Base-by-base conservation (phyloP, 1,140 invertebrate species). In the Penaeus indicus region DNA sequence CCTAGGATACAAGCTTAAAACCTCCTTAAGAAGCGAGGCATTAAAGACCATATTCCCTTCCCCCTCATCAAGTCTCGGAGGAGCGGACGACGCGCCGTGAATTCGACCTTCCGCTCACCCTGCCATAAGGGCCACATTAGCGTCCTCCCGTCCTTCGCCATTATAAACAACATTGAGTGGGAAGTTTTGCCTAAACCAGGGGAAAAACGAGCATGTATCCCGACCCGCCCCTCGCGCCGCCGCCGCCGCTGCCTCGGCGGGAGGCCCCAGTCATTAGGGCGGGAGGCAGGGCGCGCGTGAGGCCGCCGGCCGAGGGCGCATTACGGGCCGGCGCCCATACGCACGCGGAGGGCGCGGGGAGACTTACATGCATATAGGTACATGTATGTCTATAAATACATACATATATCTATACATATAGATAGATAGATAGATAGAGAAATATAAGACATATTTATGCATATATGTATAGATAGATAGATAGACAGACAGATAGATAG, bases 391-490 rank as follows among this genome's bases (percentile, higher is more conserved):
- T 13, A 54, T 54, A 13, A 10, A 54, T 13, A 54, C 16, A 13
- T 13, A 54, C 16, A 54, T 13, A 54, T 54, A 54, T 54, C 3
- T 54, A 38, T n/a, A 38, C 5, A 42, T 79, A 32, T 32, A 32
- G 3, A 79, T 79, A 79, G 3, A 79, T 32, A 79, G 8, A 79
- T 27, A 42, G 19, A 79, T 38, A 38, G 7, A 79, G 16, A 27
- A 21, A 27, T 27, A 27, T 27, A 27, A 75, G 16, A 21, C 22
- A 21, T 75, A 75, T 72, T 18, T 75, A 75, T 75, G n/a, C 10
- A 75, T 75, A 75, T 75, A 75, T 75, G n/a, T 75, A 75, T 75
- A 75, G 27, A 75, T 75, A 75, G 27, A 75, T 75, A 75, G 3
- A 75, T 75, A 27, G 27, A 75, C 10, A 75, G 5, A 63, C 63